Base-by-base conservation (phyloP, 2,888 invertebrate species). In the Chrysodeixis includens region DNA sequence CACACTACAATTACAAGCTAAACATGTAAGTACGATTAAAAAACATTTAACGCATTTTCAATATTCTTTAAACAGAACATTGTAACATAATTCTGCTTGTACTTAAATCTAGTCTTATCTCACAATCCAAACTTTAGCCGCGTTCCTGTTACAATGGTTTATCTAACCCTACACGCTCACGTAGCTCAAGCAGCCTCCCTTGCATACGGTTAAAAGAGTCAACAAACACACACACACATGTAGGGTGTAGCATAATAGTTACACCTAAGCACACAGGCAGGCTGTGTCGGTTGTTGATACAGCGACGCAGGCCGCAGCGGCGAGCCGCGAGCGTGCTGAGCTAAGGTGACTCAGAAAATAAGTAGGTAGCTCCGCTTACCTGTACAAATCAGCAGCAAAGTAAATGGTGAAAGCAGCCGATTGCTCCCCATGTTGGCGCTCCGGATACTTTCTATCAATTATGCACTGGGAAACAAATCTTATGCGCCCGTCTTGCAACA, bases 331-430 rank as follows among this genome's bases (percentile, higher is more conserved):
- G 71, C 82, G 79, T 80, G 82, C 84, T 82, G 81, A 81, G 82
- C 83, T 84, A 84, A 88, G 84, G 89, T 90, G 91, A 92, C 84
- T 92, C 92, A 92, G 91, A 90, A 89, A 90, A 82, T 88, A 90
- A 88, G 89, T 88, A 88, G 86, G 88, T 81, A 87, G 85, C 87
- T 83, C 86, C 89, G 88, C 93, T 94, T 94, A 95, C 94, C 94
- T 92, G 93, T 87, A 90, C 92, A 93, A 88, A 93, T 91, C 89
- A 93, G 86, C 90, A 93, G 87, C 90, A 92, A 88, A 88, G 88
- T 89, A 87, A 92, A 88, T 84, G 90, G 93, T 90, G 93, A 94
- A 93, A 94, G 92, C 92, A 90, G 88, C 89, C 90, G 85, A 84
- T 88, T 84, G 88, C 83, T 88, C 89, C 89, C 89, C 94, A 94